Evolutionary conservation across 2,113 vertebrate species (phyloP), one percentile per base, ranked within the genome.

Genomic region (Nematolebias whitei): DNA sequence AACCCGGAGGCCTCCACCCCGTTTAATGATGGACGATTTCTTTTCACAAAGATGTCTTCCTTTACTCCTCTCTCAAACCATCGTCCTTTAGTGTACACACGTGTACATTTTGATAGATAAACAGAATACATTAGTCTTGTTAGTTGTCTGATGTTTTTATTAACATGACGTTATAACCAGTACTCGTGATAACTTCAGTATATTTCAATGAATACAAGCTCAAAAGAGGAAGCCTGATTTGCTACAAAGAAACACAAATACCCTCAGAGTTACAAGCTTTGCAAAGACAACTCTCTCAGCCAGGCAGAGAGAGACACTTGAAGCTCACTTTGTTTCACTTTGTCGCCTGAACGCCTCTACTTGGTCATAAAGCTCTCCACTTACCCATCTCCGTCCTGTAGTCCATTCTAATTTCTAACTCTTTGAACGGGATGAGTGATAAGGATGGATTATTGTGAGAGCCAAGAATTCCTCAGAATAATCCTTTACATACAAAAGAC

Each of bases 401-500:
- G 86, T 88, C 78, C 59, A 74, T 80, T 84, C 73, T 82, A 82
- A 84, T 89, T 81, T 75, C 73, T 86, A 74, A 78, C 77, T 76
- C 79, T 91, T 87, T 90, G 76, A 91, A 91, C 71, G 58, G 76
- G 82, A 87, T 76, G 78, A 81, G 80, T 83, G 87, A 88, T 90
- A 90, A 89, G 85, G 85, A 89, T 87, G 84, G 88, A 88, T 89
- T 87, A 90, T 85, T 69, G 68, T 63, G 35, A 84, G 85, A 79
- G 83, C 63, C 13, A 61, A 84, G 78, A 86, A 87, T 79, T 85
- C 74, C 69, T 79, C 58, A 63, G 71, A 76, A 78, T 85, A 87
- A 90, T 91, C 87, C 83, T 74, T 78, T 78, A 85, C 80, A 87
- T 79, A 90, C 85, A 88, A 92, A 89, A 85, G 76, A 75, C 78